Conservation (phyloP, 2,113 vertebrate species). For the Proteles cristata region DNA sequence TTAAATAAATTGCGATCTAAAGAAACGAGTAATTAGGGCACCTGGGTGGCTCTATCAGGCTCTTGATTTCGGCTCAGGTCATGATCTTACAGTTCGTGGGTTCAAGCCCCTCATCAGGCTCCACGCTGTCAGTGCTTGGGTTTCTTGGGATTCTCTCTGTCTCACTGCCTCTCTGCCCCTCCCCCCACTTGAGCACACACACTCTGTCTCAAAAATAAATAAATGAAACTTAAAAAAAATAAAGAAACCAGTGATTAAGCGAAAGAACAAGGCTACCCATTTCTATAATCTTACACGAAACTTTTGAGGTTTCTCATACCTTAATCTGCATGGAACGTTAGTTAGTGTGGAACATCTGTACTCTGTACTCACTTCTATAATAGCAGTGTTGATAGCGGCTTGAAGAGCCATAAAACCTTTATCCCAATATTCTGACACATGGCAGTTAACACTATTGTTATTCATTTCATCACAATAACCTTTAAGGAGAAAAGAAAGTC, state of each 20-base stretch:
- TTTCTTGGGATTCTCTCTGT: too few relatives aligned
- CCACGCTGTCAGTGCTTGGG: too few relatives aligned
- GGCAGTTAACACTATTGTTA: constrained; percentile 6
- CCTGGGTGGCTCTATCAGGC: too few relatives aligned
- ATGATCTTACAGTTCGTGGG: too few relatives aligned
- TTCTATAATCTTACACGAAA: background rate
- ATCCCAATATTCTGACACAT: constrained; percentile 69
- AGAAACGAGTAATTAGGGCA: background rate
- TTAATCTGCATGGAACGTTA: background rate
- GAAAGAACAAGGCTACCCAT: background rate
- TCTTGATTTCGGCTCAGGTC: too few relatives aligned
- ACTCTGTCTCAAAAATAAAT: too few relatives aligned
- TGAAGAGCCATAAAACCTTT: constrained; percentile 83
- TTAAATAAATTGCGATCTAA: background rate
- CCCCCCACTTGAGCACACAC: too few relatives aligned
- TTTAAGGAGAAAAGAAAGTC: constrained; percentile 17
- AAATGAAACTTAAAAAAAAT: too few relatives aligned
- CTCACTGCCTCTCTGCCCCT: too few relatives aligned
- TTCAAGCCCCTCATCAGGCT: too few relatives aligned
- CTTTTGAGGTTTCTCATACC: background rate
- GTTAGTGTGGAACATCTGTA: background rate
- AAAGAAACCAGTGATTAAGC: background rate
- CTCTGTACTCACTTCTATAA: constrained; percentile 85
- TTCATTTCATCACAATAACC: background rate
- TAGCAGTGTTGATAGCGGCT: constrained; percentile 84